Evolutionary conservation across 2,888 invertebrate genomes (phyloP), one percentile per base, ranked within the genome.

Genomic region (Vandiemenella viatica): DNA sequence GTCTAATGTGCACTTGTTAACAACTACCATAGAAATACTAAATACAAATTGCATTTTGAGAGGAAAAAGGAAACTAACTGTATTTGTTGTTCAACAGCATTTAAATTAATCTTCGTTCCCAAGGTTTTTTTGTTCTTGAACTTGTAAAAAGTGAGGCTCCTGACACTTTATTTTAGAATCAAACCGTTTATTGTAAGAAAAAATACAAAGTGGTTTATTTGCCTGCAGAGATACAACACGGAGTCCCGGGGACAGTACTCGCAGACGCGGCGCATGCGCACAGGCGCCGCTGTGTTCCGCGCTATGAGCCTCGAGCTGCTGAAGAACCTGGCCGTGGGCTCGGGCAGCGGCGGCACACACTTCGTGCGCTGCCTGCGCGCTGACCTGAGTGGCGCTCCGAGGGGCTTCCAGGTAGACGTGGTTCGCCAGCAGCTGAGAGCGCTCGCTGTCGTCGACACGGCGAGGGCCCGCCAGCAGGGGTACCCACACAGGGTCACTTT

Each of bases 321-420:
- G 44, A 85, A 86, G 61, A 85, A 82, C 60, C 72, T 93, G 50
- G 83, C 89, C 10, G 67, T 76, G 45, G 83, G 79, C 56, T 75
- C 77, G 23, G 75, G 77, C 53, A 75, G 79, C 17, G 76, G 77
- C 4, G 79, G 81, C 8, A 80, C 86, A 0, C 88, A 92, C 65
- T 93, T 91, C 63, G 82, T 95, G n/a, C 75, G 90, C 53, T 95
- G 95, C 63, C 72, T 95, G 23, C 75, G 91, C 55, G 77, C 90
- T 2, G 86, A 91, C 65, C 71, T 88, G 45, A 78, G 79, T 53
- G 77, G 79, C 49, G 74, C 73, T 52, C 79, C 83, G 0, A 68
- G 72, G 18, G 79, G 76, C 50, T 76, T 77, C 56, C 63, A 66
- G 45, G 69, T 74, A 13, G 85, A 86, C 61, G 76, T 88, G 32